Evolutionary conservation across 2,113 vertebrate species (phyloP).

Genomic region (Dasyornis broadbenti): DNA sequence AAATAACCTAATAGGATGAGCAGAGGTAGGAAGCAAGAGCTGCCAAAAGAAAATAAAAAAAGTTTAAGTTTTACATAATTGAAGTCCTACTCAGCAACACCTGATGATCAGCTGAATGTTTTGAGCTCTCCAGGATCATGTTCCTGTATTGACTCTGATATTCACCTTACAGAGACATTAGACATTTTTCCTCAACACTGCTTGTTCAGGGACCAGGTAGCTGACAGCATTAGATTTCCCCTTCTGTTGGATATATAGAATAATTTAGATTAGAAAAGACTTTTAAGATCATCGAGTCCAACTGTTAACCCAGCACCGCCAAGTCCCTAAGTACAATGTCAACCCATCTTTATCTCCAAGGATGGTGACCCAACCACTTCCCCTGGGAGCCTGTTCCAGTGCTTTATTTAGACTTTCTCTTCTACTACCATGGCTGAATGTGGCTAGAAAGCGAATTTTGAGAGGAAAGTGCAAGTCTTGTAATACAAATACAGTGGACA

Average conservation of each 20-base stretch:
- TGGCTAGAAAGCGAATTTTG: background rate
- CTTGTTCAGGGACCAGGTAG: background rate
- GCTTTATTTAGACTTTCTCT: background rate
- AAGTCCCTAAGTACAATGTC: rapidly evolving
- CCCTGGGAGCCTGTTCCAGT: background rate
- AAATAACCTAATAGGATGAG: background rate
- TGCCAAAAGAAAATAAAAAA: background rate
- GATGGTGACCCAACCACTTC: background rate
- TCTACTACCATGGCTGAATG: background rate
- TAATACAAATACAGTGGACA: background rate
- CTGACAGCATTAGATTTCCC: background rate
- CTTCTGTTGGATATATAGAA: background rate
- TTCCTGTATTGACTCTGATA: background rate
- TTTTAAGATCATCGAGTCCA: background rate
- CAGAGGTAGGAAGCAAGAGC: background rate
- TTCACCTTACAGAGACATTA: background rate
- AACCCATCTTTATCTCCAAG: background rate
- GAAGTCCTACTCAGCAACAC: background rate
- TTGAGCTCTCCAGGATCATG: background rate
- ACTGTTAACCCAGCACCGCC: background rate
- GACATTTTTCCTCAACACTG: background rate
- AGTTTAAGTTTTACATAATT: background rate
- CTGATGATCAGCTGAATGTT: background rate
- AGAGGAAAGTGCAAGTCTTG: background rate
- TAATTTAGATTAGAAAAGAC: background rate